Base-by-base conservation (phyloP, 1,140 invertebrate species). In the Eciton burchellii region DNA sequence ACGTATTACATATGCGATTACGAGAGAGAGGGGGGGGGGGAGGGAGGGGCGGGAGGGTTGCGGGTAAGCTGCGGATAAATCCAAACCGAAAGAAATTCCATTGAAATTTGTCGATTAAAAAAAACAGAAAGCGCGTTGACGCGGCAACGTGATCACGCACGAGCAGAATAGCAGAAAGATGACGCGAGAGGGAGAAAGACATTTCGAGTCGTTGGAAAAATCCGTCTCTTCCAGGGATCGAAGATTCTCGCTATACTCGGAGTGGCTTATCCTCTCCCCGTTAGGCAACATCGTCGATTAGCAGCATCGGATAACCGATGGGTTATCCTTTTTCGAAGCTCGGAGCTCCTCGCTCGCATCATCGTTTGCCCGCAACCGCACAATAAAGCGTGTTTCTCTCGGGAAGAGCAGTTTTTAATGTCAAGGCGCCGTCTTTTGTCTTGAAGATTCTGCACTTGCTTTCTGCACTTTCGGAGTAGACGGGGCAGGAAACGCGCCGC, bases 401-500 rank as follows among this genome's bases (percentile, higher is more conserved):
- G 76, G 24, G 62, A 81, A 89, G 72, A 88, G 68, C 60, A 82
- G 47, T 86, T 89, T 89, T 89, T 89, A 88, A 89, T 89, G 86
- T 89, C 86, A 89, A 82, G 86, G 73, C 72, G 76, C 54, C 62
- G 49, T 52, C 62, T 81, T 79, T 83, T 81, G 70, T 73, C 49
- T n/a, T n/a, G n/a, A 26, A 81, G 52, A 43, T 19, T 35, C 66
- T 81, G 65, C 73, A 65, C 60, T n/a, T n/a, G n/a, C 74, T 79
- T 79, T 68, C 74, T 79, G 62, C 49, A 21, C 60, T 68, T 21
- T 68, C 52, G 21, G 63, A 65, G 59, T 76, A 57, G 52, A 29
- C 65, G 49, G 70, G 74, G 49, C 68, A 79, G 63, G 68, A 63
- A 57, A 47, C 56, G 35, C 43, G 60, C 47, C 57, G 43, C 49